Base-by-base conservation (phyloP, 2,888 invertebrate species). In the Camptogramma bilineatum region DNA sequence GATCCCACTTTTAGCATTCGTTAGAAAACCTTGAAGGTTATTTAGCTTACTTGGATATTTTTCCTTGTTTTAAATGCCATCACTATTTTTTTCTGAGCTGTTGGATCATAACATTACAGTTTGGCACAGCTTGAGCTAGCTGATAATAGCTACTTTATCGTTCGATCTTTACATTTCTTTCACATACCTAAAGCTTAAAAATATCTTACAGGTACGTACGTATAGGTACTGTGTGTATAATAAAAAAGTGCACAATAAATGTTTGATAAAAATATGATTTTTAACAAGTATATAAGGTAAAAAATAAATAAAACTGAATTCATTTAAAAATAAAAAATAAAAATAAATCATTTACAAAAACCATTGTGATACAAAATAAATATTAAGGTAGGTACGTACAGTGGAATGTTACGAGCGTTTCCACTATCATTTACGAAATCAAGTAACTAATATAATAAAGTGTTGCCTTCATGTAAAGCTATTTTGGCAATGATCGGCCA, bases 71-170 rank as follows among this genome's bases (percentile, higher is more conserved):
- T 24, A 54, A 18, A 44, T 31, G 52, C 46, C 17, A 59, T 18
- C 9, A 50, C 7, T 18, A n/a, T 46, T 59, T 31, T n/a, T 55
- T 52, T 55, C 51, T 55, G 42, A 60, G 60, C 56, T 64, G 64
- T 56, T 28, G 28, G 52, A 24, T 52, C 52, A 47, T 52, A 60
- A 52, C 46, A 34, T 54, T 61, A 66, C 53, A 59, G 56, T 67
- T 75, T 75, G 73, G 73, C 75, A 75, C 73, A 58, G 52, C 62
- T 71, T 73, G 75, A 75, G 75, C 75, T 39, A 39, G 34, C 34
- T 39, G 34, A 13, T 39, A 28, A 39, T 39, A 39, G 34, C 34
- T 39, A 13, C 34, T 13, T 39, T 39, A 39, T 39, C 34, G 34
- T 39, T 13, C 34, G 19, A 66, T 39, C 55, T 63, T 65, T 65